These are phyloP conservation scores for Drosophila tsacasi DNA, from an alignment of 1,140 invertebrate genomes.

Conservation along the genomic window DNA sequence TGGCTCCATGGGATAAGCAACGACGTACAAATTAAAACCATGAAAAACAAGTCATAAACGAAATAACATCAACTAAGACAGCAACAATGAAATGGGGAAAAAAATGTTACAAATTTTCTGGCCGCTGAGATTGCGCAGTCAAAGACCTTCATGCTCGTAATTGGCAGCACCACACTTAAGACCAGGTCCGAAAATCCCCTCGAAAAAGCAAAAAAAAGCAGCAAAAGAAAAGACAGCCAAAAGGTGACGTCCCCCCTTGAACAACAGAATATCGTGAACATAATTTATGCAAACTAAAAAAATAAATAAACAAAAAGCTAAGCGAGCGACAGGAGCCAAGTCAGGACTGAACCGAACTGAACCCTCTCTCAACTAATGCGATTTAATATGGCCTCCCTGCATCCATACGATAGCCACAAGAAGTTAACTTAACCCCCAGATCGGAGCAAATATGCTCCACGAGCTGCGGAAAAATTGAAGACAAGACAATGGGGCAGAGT, in stretches of 20 bases:
- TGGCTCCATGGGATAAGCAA: slow-evolving; percentile 59
- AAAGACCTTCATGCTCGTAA: slow-evolving; percentile 83
- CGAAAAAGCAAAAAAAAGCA: slow-evolving; percentile 1
- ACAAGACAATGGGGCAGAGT: slow-evolving; percentile 46
- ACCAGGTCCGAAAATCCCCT: slow-evolving; percentile 43
- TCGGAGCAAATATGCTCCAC: slow-evolving; percentile 44
- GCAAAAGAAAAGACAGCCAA: slow-evolving; percentile 28
- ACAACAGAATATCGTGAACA: slow-evolving; percentile 58
- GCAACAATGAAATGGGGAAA: slow-evolving; percentile 14
- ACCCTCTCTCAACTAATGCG: slow-evolving; percentile 33
- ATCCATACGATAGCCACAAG: slow-evolving; percentile 30
- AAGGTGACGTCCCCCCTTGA: slow-evolving; percentile 45
- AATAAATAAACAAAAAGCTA: slow-evolving; percentile 25
- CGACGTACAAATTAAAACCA: slow-evolving; percentile 76
- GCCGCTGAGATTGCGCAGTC: slow-evolving; percentile 71
- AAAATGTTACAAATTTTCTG: slow-evolving; percentile 81
- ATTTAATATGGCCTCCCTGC: slow-evolving; percentile 37
- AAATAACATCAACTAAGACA: slow-evolving; percentile 55
- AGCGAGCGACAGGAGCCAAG: slow-evolving; percentile 24
- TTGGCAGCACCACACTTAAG: slow-evolving; percentile 66
- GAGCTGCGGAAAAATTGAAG: slow-evolving; percentile 27
- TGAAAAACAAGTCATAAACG: slow-evolving; percentile 76
- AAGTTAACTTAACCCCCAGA: slow-evolving; percentile 48
- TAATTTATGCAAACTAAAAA: slow-evolving; percentile 69
- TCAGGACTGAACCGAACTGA: slow-evolving; percentile 42